phyloP scores from a whole-genome alignment of 2,797 vertebrate species.

The Falco concolor region DNA sequence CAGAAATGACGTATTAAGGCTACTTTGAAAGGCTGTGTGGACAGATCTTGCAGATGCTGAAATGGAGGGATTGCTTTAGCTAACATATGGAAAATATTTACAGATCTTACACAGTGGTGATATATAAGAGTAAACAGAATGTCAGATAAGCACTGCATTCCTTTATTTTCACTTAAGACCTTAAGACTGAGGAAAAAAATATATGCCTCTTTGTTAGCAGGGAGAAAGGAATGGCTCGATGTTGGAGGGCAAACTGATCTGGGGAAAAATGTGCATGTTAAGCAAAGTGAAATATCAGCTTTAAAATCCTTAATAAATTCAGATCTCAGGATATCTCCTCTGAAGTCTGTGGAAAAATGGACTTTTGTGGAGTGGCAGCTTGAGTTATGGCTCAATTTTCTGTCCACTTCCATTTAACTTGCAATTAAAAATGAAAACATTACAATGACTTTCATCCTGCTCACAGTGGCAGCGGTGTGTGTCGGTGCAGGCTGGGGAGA shows the following conservation, averaged over 20 bases:
- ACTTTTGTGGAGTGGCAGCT: not conserved
- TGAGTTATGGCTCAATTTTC: not conserved
- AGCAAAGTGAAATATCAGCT: not conserved
- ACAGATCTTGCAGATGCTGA: not conserved
- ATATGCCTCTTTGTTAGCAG: not conserved
- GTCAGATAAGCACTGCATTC: conserved; percentile 46
- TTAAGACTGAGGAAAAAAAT: not conserved
- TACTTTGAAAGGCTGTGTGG: not conserved
- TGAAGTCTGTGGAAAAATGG: not conserved
- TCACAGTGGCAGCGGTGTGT: rapidly evolving
- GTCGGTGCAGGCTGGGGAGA: not conserved
- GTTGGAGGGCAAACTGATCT: not conserved
- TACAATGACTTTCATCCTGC: too few relatives aligned
- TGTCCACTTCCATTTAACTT: not conserved
- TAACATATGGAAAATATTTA: conserved; percentile 53
- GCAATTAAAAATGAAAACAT: not conserved
- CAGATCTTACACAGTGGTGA: not conserved
- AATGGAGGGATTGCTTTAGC: conserved; percentile 10
- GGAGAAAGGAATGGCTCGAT: not conserved
- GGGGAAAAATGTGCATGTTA: not conserved
- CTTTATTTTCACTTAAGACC: conserved; percentile 6
- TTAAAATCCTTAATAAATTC: not conserved
- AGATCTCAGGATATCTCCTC: not conserved
- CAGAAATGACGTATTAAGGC: not conserved
- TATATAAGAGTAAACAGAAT: conserved; percentile 41